Evolutionary conservation across 2,113 vertebrate species (phyloP).

Genomic region (Orientallactaga bullata): DNA sequence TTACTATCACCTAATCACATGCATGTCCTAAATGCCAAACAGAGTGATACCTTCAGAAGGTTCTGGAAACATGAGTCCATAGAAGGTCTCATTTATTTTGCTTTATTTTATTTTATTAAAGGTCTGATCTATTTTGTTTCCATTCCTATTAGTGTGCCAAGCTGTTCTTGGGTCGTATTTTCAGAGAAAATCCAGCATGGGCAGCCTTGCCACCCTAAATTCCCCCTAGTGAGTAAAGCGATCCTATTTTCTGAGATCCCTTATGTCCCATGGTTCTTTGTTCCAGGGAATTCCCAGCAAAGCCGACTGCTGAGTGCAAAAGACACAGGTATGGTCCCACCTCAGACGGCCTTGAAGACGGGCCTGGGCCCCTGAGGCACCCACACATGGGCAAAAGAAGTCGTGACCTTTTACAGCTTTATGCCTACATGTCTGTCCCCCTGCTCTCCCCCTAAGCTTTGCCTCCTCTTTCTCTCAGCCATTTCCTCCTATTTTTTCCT

Average conservation of each 20-base stretch:
- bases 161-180: slow-evolving; percentile 9
- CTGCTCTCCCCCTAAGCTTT: background rate
- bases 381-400: background rate
- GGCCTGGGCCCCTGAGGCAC: background rate
- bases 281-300: background rate
- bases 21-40: slow-evolving; percentile 20
- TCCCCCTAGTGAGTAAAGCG: background rate
- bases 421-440: background rate
- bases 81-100: slow-evolving; percentile 6
- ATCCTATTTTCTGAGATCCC: background rate
- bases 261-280: background rate
- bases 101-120: background rate
- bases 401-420: background rate
- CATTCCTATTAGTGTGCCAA: background rate
- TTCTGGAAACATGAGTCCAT: slow-evolving; percentile 55
- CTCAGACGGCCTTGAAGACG: background rate
- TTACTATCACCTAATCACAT: background rate
- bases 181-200: background rate
- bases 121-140: background rate
- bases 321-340: background rate
- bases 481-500: background rate
- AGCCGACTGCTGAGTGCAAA: background rate
- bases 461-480: background rate
- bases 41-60: slow-evolving; percentile 21
- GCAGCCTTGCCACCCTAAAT: background rate